phyloP scores from a whole-genome alignment of 2,797 vertebrate genomes.

The Cephalopachus bancanus region DNA sequence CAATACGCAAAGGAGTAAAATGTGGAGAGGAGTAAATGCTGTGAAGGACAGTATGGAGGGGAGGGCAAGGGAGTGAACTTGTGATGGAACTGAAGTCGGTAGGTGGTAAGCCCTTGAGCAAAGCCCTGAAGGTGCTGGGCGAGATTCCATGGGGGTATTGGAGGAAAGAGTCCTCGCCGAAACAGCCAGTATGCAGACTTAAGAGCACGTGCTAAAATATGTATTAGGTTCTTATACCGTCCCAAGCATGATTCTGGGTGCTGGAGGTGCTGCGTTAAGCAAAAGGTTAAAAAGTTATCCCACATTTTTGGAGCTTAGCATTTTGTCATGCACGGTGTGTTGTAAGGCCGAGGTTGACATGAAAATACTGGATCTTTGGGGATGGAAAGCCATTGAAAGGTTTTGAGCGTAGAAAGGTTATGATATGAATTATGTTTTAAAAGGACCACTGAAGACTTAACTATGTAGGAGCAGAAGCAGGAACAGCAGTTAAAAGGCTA shows the following conservation, averaged over 20 bases:
- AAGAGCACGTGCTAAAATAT: neutral
- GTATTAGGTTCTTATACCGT: neutral
- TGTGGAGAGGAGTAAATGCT: neutral
- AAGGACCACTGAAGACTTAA: neutral
- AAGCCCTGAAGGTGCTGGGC: neutral
- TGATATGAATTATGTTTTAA: neutral
- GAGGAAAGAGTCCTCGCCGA: neutral
- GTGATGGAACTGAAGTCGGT: neutral
- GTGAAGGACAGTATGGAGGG: too few relatives aligned
- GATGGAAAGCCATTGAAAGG: neutral
- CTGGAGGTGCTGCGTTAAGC: neutral
- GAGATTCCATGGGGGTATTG: neutral
- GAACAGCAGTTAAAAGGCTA: neutral
- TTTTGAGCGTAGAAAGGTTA: neutral
- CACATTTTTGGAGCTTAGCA: neutral
- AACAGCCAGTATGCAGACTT: neutral
- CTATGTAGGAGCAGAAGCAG: neutral
- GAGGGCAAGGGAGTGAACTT: neutral
- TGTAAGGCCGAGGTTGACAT: neutral
- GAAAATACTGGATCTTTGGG: neutral
- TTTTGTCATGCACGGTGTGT: neutral
- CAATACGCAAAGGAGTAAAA: neutral
- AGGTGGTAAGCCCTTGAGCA: neutral
- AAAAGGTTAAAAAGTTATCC: neutral
- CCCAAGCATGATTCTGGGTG: neutral